These are phyloP conservation scores for Aphyosemion australe DNA, from an alignment of 2,113 vertebrate species.

Conservation along the genomic window DNA sequence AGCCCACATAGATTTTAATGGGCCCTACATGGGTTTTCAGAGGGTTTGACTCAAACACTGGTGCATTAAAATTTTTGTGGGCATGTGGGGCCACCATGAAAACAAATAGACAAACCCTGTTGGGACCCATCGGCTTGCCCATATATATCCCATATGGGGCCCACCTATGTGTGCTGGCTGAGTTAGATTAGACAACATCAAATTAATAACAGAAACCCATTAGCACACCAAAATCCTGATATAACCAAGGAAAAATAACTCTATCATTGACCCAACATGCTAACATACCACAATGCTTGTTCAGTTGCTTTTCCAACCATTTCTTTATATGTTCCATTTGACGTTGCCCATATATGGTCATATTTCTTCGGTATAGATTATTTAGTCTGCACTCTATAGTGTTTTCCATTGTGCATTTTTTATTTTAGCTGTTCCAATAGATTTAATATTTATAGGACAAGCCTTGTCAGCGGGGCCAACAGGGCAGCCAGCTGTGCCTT, in stretches of 20 bases:
- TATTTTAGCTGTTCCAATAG: constrained; percentile 41
- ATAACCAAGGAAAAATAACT: not conserved
- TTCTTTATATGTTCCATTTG: not conserved
- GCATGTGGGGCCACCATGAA: too few species aligned
- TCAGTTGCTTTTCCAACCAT: too few species aligned
- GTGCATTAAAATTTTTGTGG: too few species aligned
- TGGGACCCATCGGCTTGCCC: too few species aligned
- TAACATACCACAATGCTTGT: not conserved
- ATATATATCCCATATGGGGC: too few species aligned
- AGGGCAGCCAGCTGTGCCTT: constrained; percentile 59
- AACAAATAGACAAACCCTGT: too few species aligned
- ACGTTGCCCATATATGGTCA: constrained; percentile 3
- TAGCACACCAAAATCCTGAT: not conserved
- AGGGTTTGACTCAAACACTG: too few species aligned
- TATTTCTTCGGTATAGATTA: not conserved
- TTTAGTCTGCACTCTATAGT: not conserved
- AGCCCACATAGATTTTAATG: too few species aligned
- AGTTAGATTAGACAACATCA: too few species aligned
- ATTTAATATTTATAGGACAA: constrained; percentile 52
- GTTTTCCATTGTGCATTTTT: constrained; percentile 23
- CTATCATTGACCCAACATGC: not conserved
- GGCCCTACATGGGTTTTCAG: too few species aligned
- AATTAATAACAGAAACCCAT: too few species aligned
- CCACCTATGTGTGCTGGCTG: too few species aligned
- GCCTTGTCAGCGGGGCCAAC: constrained; percentile 55